Percentiles rank a stretch among this genome's conserved stretches.
These are phyloP conservation scores for Pipa parva DNA, from an alignment of 2,113 vertebrate genomes.

Conservation along the genomic window DNA sequence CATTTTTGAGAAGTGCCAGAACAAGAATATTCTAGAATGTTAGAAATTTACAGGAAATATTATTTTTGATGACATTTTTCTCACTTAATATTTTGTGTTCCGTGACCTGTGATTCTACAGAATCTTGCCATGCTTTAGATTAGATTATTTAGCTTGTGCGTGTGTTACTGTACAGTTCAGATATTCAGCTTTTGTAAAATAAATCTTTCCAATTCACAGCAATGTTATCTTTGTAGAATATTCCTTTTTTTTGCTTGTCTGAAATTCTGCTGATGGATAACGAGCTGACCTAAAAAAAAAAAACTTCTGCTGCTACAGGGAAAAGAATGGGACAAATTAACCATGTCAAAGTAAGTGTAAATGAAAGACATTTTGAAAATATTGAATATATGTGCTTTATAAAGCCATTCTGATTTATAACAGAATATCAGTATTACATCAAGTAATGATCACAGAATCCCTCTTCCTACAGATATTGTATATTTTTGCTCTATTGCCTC, in stretches of 20 bases:
- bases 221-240: slow-evolving; percentile 2
- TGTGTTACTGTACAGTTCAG: too few relatives aligned
- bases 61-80: too few relatives aligned
- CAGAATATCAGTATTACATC: too few relatives aligned
- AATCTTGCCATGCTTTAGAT: slow-evolving; percentile 7
- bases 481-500: too few relatives aligned
- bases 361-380: too few relatives aligned
- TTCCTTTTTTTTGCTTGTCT: neutral
- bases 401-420: too few relatives aligned
- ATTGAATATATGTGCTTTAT: too few relatives aligned
- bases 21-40: neutral
- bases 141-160: too few relatives aligned
- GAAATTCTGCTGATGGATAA: neutral
- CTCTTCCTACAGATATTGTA: too few relatives aligned
- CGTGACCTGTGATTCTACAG: slow-evolving; percentile 13
- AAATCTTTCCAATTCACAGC: neutral
- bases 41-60: neutral
- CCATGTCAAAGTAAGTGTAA: too few relatives aligned
- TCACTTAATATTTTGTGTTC: neutral
- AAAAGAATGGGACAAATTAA: neutral
- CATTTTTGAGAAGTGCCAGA: too few relatives aligned
- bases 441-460: too few relatives aligned
- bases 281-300: neutral
- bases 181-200: neutral
- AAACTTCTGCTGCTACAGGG: neutral